Conservation (phyloP, 2,113 vertebrate species). For the Anhinga anhinga region DNA sequence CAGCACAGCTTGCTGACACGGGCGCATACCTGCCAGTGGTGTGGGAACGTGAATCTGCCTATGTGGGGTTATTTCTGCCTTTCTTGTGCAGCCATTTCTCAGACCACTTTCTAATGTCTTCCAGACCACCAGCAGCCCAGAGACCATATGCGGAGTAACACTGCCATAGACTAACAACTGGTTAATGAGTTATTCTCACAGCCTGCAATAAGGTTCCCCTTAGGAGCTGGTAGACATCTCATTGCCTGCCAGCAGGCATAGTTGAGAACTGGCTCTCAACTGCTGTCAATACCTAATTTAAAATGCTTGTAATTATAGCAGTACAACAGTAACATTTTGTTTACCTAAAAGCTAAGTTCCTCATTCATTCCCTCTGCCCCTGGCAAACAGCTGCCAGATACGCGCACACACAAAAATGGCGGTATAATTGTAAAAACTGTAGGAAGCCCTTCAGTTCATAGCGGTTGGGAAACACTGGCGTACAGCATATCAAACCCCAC, state of each 20-base stretch:
- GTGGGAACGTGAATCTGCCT: background rate
- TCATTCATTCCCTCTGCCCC: background rate
- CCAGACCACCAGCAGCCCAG: constrained; percentile 43
- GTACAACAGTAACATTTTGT: background rate
- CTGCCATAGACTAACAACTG: background rate
- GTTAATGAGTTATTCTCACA: constrained; percentile 42
- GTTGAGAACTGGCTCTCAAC: background rate
- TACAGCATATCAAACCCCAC: too few relatives aligned
- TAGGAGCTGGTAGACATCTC: constrained; percentile 10
- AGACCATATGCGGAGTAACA: background rate
- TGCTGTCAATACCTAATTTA: constrained; percentile 26
- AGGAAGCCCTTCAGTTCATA: background rate
- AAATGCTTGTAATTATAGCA: constrained; percentile 6
- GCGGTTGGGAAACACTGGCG: background rate
- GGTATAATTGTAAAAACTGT: background rate
- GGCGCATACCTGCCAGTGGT: background rate
- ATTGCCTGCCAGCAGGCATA: constrained; percentile 15
- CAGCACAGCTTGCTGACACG: background rate
- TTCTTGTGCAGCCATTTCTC: background rate
- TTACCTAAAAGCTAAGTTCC: background rate
- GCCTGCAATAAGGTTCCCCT: background rate
- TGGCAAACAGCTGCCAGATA: background rate
- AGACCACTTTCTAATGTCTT: constrained; percentile 46
- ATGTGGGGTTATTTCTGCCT: background rate
- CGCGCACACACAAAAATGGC: too few relatives aligned